A percentile compares a stretch with the other conserved stretches of the same genome.
Conservation (phyloP, 2,888 invertebrate species). For the Polylopha cassiicola region DNA sequence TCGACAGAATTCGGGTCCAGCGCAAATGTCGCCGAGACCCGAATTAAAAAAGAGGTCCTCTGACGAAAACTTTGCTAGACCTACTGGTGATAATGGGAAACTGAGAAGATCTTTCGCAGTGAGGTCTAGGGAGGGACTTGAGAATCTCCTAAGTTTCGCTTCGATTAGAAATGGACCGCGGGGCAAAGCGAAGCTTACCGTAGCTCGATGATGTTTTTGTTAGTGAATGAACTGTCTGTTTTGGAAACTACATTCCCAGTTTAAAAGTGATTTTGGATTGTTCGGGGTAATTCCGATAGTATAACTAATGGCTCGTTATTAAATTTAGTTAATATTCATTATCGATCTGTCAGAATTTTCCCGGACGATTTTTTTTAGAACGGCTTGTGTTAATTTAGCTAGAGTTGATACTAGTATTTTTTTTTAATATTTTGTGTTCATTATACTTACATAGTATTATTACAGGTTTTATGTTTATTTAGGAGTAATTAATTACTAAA, state of each 20-base stretch:
- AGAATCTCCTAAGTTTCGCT: constrained; percentile 58
- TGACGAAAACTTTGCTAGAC: constrained; percentile 55
- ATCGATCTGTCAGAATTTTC: not conserved
- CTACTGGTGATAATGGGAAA: constrained; percentile 55
- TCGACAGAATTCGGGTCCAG: constrained; percentile 49
- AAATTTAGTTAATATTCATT: constrained; percentile 1
- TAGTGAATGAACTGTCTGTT: constrained; percentile 15
- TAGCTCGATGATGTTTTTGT: constrained; percentile 31
- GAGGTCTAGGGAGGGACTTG: constrained; percentile 65
- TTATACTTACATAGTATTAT: no score
- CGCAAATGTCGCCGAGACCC: constrained; percentile 34
- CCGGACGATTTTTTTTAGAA: not conserved
- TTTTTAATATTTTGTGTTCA: not conserved
- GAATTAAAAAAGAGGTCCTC: constrained; percentile 43
- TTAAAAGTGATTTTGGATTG: no score
- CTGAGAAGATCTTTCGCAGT: constrained; percentile 66
- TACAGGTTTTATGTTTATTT: no score
- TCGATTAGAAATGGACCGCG: constrained; percentile 53
- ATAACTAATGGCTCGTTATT: constrained; percentile 5
- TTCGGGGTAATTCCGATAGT: no score
- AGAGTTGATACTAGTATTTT: constrained; percentile 3
- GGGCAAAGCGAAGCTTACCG: constrained; percentile 46
- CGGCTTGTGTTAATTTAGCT: constrained; percentile 10
- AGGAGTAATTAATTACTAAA: no score
- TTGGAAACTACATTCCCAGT: constrained; percentile 3